phyloP scores from a whole-genome alignment of 2,888 invertebrate species.

The Hyposoter didymator region DNA sequence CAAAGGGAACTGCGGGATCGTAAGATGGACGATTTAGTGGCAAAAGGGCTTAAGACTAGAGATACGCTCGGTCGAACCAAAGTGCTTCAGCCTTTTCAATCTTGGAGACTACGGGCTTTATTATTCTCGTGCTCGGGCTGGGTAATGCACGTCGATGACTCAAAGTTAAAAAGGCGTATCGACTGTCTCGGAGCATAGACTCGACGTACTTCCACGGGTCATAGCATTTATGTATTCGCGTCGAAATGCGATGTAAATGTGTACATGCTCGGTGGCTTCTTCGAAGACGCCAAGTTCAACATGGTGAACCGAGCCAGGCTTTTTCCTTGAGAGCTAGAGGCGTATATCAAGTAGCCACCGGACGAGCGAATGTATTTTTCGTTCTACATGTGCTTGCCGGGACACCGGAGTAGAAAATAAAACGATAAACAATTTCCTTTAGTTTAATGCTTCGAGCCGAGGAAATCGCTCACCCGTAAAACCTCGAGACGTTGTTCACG shows the following conservation, averaged over 20 bases:
- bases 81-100: background rate
- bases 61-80: background rate
- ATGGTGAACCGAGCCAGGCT: slow-evolving; percentile 47
- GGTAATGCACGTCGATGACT: background rate
- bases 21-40: slow-evolving; percentile 11
- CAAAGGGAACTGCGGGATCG: slow-evolving; percentile 17
- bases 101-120: background rate
- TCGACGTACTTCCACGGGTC: background rate
- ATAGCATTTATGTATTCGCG: slow-evolving; percentile 1
- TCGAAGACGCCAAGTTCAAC: slow-evolving; percentile 20
- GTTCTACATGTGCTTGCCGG: slow-evolving; percentile 16
- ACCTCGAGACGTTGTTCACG: background rate
- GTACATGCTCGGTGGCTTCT: slow-evolving; percentile 30
- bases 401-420: slow-evolving; percentile 31
- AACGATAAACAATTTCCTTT: slow-evolving; percentile 45
- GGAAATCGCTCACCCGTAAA: slow-evolving; percentile 61
- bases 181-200: background rate
- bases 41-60: slow-evolving; percentile 12
- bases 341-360: slow-evolving; percentile 75
- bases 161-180: slow-evolving; percentile 19
- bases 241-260: slow-evolving; percentile 30
- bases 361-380: slow-evolving; percentile 66
- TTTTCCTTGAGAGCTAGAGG: slow-evolving; percentile 70
- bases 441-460: slow-evolving; percentile 28
- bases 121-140: background rate